Percentiles rank a stretch among this genome's conserved stretches.
Conservation (phyloP, 2,113 vertebrate species). For the Ornithorhynchus anatinus region DNA sequence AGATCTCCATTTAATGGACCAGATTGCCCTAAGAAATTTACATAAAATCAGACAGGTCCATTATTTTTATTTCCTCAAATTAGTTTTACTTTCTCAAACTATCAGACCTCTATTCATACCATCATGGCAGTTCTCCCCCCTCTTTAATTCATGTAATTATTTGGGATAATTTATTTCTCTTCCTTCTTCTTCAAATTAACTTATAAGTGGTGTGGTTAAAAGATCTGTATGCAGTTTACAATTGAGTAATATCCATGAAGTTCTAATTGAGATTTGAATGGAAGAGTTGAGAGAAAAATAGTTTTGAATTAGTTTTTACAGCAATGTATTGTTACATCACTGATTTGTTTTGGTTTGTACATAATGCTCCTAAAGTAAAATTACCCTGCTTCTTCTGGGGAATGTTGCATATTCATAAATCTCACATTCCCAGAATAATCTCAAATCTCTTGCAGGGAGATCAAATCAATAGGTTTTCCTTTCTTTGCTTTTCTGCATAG, state of each 20-base stretch:
- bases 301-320: not conserved
- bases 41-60: not conserved
- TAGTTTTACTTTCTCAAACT: constrained; percentile 20
- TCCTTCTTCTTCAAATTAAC: constrained; percentile 15
- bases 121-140: not conserved
- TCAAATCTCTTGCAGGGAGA: not conserved
- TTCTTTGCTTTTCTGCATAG: not conserved
- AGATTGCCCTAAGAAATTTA: not conserved
- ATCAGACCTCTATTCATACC: constrained; percentile 24
- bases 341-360: not conserved
- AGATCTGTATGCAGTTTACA: constrained; percentile 17
- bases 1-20: no score
- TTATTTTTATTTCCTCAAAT: constrained; percentile 31
- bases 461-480: not conserved
- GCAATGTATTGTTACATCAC: not conserved
- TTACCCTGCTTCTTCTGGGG: not conserved
- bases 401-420: not conserved
- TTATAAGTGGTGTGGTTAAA: constrained; percentile 39
- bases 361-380: not conserved
- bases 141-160: constrained; percentile 44
- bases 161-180: constrained; percentile 21
- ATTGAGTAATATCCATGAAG: not conserved
- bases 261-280: constrained; percentile 25
- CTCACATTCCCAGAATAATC: not conserved
- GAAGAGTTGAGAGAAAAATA: not conserved